Evolutionary conservation across 2,888 invertebrate species (phyloP).

Genomic region (Phasia obesa): DNA sequence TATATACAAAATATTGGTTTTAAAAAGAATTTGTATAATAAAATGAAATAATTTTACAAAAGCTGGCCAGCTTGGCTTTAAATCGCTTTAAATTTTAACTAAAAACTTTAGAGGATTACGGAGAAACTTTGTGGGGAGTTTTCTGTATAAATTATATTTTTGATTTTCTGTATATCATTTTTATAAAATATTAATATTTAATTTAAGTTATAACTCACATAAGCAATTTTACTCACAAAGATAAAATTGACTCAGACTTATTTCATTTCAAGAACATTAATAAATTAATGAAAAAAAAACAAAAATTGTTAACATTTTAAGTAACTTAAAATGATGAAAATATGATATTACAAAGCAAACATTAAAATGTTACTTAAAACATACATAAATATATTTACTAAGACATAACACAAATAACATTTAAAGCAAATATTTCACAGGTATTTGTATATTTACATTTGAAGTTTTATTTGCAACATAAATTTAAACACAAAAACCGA

Average conservation of each 20-base stretch:
- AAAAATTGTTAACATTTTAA: constrained; percentile 9
- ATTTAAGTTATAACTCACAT: neutral
- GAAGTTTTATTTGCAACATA: constrained; percentile 2
- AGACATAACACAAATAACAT: neutral
- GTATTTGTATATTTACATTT: neutral
- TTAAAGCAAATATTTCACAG: neutral
- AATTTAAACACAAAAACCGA: neutral
- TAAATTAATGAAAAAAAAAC: neutral
- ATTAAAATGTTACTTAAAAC: neutral
- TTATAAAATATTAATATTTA: neutral
- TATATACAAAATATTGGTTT: no score
- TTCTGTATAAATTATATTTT: no score
- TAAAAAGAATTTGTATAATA: no score
- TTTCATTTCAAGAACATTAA: neutral
- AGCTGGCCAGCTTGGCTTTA: no score
- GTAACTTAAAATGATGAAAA: neutral
- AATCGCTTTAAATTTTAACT: no score
- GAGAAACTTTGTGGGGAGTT: no score
- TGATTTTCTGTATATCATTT: no score
- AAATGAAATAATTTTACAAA: no score
- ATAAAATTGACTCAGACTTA: no score
- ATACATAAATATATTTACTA: neutral
- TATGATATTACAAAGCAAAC: neutral
- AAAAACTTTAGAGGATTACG: no score
- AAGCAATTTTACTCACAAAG: neutral